Conservation (phyloP, 2,888 invertebrate species). For the Diplazon laetatorius region DNA sequence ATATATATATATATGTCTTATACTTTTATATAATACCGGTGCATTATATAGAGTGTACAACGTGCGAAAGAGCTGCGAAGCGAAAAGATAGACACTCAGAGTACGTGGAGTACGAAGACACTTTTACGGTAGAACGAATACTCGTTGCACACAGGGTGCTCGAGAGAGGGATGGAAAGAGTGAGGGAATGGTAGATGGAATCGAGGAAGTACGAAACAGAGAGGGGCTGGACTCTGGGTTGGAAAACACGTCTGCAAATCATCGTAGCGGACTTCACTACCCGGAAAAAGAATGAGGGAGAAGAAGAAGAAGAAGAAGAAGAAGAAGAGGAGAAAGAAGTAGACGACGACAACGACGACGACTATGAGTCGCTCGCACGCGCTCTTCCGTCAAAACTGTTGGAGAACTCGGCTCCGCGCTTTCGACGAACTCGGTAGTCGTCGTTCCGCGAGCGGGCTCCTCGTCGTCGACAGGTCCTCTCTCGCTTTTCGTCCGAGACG, state of each 20-base stretch:
- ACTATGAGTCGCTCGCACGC: constrained; percentile 35
- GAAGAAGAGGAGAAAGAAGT: constrained; percentile 8
- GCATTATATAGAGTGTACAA: neutral
- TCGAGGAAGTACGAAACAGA: neutral
- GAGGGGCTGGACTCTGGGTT: constrained; percentile 11
- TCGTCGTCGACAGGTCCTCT: constrained; percentile 22
- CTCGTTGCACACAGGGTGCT: neutral
- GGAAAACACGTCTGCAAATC: constrained; percentile 66
- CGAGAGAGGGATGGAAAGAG: constrained; percentile 11
- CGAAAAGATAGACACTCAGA: constrained; percentile 35
- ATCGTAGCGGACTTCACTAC: constrained; percentile 43
- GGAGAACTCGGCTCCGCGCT: constrained; percentile 41
- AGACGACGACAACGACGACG: constrained; percentile 5
- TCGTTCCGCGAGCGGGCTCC: constrained; percentile 15
- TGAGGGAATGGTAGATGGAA: neutral
- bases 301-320: neutral
- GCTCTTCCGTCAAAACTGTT: constrained; percentile 56
- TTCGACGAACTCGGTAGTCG: constrained; percentile 31
- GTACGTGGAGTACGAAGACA: constrained; percentile 14
- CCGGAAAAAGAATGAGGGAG: neutral
- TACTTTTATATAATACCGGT: constrained; percentile 1
- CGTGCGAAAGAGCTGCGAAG: constrained; percentile 37
- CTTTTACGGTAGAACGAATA: constrained; percentile 43
- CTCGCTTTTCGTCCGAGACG: constrained; percentile 13
- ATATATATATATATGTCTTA: too few relatives aligned